Base-by-base conservation (phyloP, 2,113 vertebrate species). In the Paratilapia polleni region DNA sequence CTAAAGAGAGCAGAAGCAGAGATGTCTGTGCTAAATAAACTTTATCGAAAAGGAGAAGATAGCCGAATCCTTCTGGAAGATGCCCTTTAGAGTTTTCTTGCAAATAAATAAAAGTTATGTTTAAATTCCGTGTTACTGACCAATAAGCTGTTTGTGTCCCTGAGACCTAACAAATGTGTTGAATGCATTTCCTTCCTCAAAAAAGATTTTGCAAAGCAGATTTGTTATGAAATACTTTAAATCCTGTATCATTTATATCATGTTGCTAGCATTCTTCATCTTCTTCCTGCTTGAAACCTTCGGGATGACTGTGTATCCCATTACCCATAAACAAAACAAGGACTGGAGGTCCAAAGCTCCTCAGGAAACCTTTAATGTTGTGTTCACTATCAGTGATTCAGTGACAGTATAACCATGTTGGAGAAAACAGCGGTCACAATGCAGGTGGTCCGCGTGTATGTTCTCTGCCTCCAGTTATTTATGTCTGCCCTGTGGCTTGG, bases 211-310 rank as follows among this genome's bases (percentile, higher is more conserved):
- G 24, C 64, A 49, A 68, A 49, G 26, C 64, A 49, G 22, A 11
- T 70, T 70, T 70, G 28, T 70, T 49, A 24, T 28, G 22, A 49
- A 49, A 58, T 24, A 22, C 11, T 24, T 58, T 58, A 58, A 13
- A 70, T 70, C 7, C 36, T 15, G 22, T 8, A 2, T 52, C 49
- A 6, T 49, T 28, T 70, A 28, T 9, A 2, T 24, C 41, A 19
- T 26, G 24, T 70, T 70, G 41, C 41, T 20, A 2, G 24, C 64
- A 28, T 26, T 49, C 47, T 49, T 70, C 41, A 49, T 43, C 64
- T 1, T 1, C 1, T 0, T 28, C 41, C 64, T 70, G 64, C 28
- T 49, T 2, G 2, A 4, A 70, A 28, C 0, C 24, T 28, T 28
- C 41, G 7, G 64, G 14, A 7, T 47, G 41, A 49, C 9, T 49